These are phyloP conservation scores for Luperina nickerlii DNA, from an alignment of 2,888 invertebrate species.

Conservation along the genomic window DNA sequence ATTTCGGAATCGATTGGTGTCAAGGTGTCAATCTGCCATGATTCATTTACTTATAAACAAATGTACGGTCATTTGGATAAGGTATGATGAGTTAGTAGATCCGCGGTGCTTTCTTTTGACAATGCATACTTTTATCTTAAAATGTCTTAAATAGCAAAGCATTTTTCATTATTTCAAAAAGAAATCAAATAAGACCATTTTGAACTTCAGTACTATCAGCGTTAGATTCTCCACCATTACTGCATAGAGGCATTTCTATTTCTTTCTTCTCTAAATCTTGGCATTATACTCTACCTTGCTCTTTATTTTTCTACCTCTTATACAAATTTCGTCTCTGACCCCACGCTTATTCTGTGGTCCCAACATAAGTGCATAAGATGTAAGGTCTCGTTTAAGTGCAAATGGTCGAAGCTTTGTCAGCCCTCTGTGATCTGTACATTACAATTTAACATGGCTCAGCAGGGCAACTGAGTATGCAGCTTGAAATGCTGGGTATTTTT, in stretches of 20 bases:
- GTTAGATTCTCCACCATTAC: background rate
- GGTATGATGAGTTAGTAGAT: background rate
- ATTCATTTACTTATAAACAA: background rate
- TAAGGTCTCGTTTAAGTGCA: slow-evolving; percentile 57
- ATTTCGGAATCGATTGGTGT: background rate
- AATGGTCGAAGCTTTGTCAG: slow-evolving; percentile 55
- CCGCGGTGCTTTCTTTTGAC: background rate
- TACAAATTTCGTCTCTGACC: slow-evolving; percentile 12
- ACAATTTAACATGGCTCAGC: slow-evolving; percentile 25
- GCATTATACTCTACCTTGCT: no score
- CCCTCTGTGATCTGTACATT: slow-evolving; percentile 27
- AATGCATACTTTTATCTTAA: background rate
- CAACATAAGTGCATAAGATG: slow-evolving; percentile 55
- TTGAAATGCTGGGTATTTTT: background rate
- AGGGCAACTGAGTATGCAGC: background rate
- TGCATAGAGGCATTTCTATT: background rate
- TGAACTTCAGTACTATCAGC: background rate
- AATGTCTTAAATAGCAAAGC: background rate
- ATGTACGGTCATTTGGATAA: background rate
- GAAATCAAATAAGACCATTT: background rate
- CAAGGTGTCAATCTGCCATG: background rate
- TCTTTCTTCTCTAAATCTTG: no score
- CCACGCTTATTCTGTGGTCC: slow-evolving; percentile 40
- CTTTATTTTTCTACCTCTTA: background rate
- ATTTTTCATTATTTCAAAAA: background rate